These are phyloP conservation scores for Slavum lentiscoides DNA, from an alignment of 2,888 invertebrate genomes.

Conservation along the genomic window DNA sequence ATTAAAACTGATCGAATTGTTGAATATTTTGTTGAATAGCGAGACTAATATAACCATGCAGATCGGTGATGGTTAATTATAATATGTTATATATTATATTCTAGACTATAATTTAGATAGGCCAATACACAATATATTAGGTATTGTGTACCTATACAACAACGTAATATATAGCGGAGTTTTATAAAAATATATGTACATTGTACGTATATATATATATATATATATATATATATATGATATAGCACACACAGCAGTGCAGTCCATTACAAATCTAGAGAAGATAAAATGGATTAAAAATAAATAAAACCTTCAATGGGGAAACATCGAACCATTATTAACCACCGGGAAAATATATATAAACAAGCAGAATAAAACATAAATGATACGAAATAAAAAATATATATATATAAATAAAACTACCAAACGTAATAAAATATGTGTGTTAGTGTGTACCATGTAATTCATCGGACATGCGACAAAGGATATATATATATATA, in stretches of 20 bases:
- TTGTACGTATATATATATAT: neutral
- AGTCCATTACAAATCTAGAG: slow-evolving; percentile 20
- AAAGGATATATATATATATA: too few species aligned
- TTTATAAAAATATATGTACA: too few species aligned
- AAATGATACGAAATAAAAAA: neutral
- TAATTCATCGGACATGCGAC: neutral
- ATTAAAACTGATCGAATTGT: too few species aligned
- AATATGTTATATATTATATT: neutral
- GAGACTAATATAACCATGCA: too few species aligned
- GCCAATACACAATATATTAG: neutral
- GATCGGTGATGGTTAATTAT: too few species aligned
- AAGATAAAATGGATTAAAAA: slow-evolving; percentile 34
- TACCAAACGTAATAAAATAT: slow-evolving; percentile 3
- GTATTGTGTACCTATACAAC: neutral
- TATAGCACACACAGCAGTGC: slow-evolving; percentile 1
- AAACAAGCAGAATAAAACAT: slow-evolving; percentile 4
- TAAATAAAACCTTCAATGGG: slow-evolving; percentile 5
- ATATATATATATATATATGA: neutral
- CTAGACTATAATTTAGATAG: neutral
- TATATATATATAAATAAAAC: neutral
- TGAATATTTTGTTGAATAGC: too few species aligned
- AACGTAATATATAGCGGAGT: neutral
- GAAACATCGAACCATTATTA: slow-evolving; percentile 24
- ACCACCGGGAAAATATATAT: slow-evolving; percentile 1
- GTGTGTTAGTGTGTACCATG: neutral